Evolutionary conservation across 2,797 vertebrate genomes (phyloP), one percentile per base, ranked within the genome.

Genomic region (Periparus ater): DNA sequence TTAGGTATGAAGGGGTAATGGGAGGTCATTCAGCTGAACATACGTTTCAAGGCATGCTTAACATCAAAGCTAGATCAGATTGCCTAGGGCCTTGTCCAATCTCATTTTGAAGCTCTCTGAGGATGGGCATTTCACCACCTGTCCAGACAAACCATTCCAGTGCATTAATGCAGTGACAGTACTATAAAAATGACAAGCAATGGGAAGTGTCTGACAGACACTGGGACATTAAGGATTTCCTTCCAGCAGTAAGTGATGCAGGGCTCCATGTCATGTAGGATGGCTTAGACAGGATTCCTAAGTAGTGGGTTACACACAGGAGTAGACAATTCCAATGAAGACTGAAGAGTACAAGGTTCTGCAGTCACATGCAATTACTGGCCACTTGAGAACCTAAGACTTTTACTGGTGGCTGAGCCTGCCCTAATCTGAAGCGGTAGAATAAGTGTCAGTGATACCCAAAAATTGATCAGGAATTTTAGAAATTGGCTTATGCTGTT

Each of bases 1-100:
- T 85, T 67, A 76, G 63, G 63, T 60, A 63, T 38, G 85, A 85
- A 89, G 13, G 11, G 58, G 62, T 82, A 29, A 29, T 26, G 34
- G 58, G 54, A 94, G 47, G 76, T 65, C 92, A 72, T 47, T 66
- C 34, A 50, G 17, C 27, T 1, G 11, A 88, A 95, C 70, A 91
- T 72, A 94, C 26, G 65, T 90, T 60, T 94, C 70, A 84, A 95
- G 50, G 65, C 42, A 54, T 45, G 44, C 47, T 74, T 57, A 80
- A 78, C 65, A 80, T 61, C 58, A 88, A 60, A 91, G 83, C 23
- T 44, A 57, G 62, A 63, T 18, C 23, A 51, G 83, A 75, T 91
- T 91, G 85, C 95, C 88, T 74, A 42, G 18, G 76, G 90, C 90
- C 57, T 89, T 91, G 70, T 92, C 81, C 81, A 57, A 47, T 47